A percentile compares a stretch with the other conserved stretches of the same genome.
Evolutionary conservation across 2,888 invertebrate species (phyloP).

Genomic region (Lysandra bellargus): DNA sequence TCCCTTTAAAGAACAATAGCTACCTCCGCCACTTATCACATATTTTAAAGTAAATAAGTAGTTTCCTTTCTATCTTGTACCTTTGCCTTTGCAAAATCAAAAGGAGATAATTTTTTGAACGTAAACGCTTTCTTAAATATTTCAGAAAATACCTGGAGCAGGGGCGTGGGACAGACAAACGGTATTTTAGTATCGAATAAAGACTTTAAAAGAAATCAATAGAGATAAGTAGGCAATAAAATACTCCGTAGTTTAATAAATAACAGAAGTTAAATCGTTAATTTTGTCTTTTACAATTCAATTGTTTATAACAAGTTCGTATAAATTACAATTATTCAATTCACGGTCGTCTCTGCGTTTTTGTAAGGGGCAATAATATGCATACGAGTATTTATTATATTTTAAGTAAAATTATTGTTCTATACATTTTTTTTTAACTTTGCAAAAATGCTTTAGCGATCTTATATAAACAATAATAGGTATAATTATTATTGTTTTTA

Average conservation of each 20-base stretch:
- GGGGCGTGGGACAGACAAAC: conserved; percentile 57
- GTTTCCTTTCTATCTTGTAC: neutral
- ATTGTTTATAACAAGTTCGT: conserved; percentile 14
- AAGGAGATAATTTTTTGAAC: neutral
- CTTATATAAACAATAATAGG: neutral
- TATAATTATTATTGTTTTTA: too few relatives aligned
- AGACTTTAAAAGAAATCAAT: conserved; percentile 3
- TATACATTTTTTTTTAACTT: too few relatives aligned
- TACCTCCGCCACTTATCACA: neutral
- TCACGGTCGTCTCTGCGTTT: neutral
- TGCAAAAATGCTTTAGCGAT: neutral
- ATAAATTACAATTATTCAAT: conserved; percentile 8
- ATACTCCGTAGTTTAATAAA: conserved; percentile 17
- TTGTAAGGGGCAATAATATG: neutral
- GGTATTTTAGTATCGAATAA: conserved; percentile 3
- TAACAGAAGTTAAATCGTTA: conserved; percentile 21
- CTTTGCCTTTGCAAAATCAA: neutral
- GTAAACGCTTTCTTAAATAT: neutral
- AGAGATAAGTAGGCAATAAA: conserved; percentile 3
- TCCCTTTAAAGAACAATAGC: too few relatives aligned
- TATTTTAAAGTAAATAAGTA: too few relatives aligned
- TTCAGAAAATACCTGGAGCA: neutral
- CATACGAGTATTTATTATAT: neutral
- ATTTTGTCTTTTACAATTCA: conserved; percentile 24
- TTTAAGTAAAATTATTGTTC: too few relatives aligned